Conservation (phyloP, 2,888 invertebrate genomes). For the Habrosyne pyritoides region DNA sequence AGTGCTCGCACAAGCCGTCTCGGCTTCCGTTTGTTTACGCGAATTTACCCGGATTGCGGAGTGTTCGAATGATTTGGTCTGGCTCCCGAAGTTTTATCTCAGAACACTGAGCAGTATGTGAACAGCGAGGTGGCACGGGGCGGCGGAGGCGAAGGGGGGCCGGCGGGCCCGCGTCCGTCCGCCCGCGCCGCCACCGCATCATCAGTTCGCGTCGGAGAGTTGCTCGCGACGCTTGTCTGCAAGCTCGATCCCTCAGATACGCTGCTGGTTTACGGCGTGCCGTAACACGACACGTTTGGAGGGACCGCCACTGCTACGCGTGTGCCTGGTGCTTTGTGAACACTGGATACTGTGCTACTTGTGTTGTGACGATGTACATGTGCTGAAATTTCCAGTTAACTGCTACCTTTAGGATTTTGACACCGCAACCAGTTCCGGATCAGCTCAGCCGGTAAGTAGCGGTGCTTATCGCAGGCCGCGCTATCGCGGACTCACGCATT, state of each 20-base stretch:
- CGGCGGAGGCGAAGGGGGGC: conserved; percentile 48
- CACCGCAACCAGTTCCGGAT: conserved; percentile 79
- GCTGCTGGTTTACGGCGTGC: conserved; percentile 83
- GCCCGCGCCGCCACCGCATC: conserved; percentile 77
- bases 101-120: conserved; percentile 45
- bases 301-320: conserved; percentile 77
- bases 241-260: conserved; percentile 81
- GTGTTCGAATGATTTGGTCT: conserved; percentile 72
- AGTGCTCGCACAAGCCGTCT: conserved; percentile 36
- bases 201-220: conserved; percentile 81
- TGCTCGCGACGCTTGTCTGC: conserved; percentile 77
- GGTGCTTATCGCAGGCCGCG: conserved; percentile 79
- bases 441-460: conserved; percentile 82
- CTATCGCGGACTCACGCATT: conserved; percentile 82
- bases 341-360: conserved; percentile 75
- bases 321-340: conserved; percentile 78
- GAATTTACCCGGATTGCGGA: conserved; percentile 60
- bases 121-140: conserved; percentile 52
- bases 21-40: conserved; percentile 42
- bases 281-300: conserved; percentile 84
- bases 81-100: conserved; percentile 79
- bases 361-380: conserved; percentile 78
- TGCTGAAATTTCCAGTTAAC: conserved; percentile 68
- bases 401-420: conserved; percentile 73
- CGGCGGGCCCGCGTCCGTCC: conserved; percentile 73